Percentiles rank a stretch among this genome's conserved stretches.
These are phyloP conservation scores for Himalopsyche japonica DNA, from an alignment of 2,888 invertebrate genomes.

Conservation along the genomic window DNA sequence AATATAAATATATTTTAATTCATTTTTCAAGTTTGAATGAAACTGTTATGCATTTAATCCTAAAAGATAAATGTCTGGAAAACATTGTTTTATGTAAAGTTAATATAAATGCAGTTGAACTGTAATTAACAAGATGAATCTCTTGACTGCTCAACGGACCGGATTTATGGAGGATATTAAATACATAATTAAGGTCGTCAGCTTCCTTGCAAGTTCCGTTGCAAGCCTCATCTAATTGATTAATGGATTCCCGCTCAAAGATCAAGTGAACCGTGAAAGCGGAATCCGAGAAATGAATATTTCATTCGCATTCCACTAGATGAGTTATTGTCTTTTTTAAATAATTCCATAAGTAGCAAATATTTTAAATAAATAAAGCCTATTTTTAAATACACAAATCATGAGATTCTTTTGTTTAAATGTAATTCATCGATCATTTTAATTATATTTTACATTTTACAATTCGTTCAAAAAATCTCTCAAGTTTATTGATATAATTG, in stretches of 20 bases:
- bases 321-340: neutral
- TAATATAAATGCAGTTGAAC: slow-evolving; percentile 7
- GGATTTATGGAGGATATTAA: slow-evolving; percentile 28
- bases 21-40: too few relatives aligned
- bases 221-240: slow-evolving; percentile 22
- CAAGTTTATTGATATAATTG: too few relatives aligned
- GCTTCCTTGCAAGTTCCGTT: slow-evolving; percentile 9
- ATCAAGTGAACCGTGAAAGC: slow-evolving; percentile 19
- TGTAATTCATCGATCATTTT: too few relatives aligned
- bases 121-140: slow-evolving; percentile 8
- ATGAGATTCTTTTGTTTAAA: too few relatives aligned
- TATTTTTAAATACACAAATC: too few relatives aligned
- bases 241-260: slow-evolving; percentile 16
- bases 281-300: slow-evolving; percentile 3
- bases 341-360: neutral
- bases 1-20: too few relatives aligned
- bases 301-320: neutral
- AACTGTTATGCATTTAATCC: neutral
- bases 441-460: too few relatives aligned
- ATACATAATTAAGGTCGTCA: slow-evolving; percentile 31
- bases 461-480: too few relatives aligned
- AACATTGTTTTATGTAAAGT: neutral
- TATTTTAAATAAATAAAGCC: neutral
- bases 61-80: neutral
- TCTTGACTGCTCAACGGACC: slow-evolving; percentile 2